Base-by-base conservation (phyloP, 2,113 vertebrate species). In the Mastomys coucha region DNA sequence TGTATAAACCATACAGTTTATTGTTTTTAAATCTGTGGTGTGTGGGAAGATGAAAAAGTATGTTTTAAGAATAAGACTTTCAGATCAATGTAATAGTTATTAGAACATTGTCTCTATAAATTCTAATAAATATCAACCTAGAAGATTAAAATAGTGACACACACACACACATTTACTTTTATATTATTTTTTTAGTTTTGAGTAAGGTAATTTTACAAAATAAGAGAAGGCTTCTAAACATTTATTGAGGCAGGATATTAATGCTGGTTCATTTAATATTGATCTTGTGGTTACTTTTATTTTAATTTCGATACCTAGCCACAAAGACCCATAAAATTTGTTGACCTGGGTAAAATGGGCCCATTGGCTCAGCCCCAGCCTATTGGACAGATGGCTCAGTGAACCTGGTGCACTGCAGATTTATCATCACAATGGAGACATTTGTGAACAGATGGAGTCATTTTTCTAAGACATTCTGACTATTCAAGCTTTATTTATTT, bases 241-340 rank as follows among this genome's bases (percentile, higher is more conserved):
- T 91, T 65, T 93, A 31, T 73, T 86, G 31, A 45, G 53, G 84
- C 39, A n/a, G 36, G 31, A 63, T n/a, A 86, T 95, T 70, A 88
- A 33, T 86, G 49, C 12, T 86, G 51, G n/a, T 53, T 70, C 14
- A 36, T 45, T 81, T 65, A 65, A 81, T n/a, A 65, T 91, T 89
- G 89, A 78, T 45, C 4, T 91, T 13, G 31, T 91, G 88, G 39
- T 89, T 95, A 92, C 77, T 96, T 94, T 36, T 87, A 77, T 93
- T 96, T 78, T 36, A 53, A 14, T 76, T 96, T 56, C 88, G 58
- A 49, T 86, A n/a, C 65, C 17, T 85, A 77, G 6, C 14, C 26
- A 86, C 12, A 91, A 89, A 91, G 65, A 89, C 72, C 12, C 91
- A 94, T 65, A 45, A 76, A 42, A 70, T 70, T 89, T 45, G 39